These are phyloP conservation scores for Oscheius myriophilus DNA, from an alignment of 2,888 invertebrate species.

Conservation along the genomic window DNA sequence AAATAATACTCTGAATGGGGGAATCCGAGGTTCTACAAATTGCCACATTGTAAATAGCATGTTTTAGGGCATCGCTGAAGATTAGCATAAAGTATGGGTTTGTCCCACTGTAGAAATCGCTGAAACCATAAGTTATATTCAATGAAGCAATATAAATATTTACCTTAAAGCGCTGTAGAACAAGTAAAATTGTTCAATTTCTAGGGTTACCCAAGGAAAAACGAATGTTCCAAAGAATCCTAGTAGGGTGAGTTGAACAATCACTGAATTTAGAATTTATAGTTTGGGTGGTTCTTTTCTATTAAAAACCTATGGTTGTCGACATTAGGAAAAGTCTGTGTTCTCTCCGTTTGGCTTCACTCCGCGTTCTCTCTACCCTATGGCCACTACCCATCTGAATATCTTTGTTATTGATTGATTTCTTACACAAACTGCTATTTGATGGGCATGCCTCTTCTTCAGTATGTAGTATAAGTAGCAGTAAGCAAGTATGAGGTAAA, in stretches of 20 bases:
- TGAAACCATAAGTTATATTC: conserved; percentile 2
- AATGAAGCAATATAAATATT: neutral
- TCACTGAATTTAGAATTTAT: conserved; percentile 13
- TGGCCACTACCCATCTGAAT: neutral
- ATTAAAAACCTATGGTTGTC: conserved; percentile 5
- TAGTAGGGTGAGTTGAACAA: conserved; percentile 20
- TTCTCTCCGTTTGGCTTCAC: conserved; percentile 18
- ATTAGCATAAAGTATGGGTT: conserved; percentile 25
- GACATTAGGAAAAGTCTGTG: conserved; percentile 22
- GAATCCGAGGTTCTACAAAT: neutral
- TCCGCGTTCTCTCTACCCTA: neutral
- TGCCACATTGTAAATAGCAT: conserved; percentile 7
- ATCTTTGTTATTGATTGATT: neutral
- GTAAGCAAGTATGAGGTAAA: conserved; percentile 27
- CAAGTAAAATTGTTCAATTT: conserved; percentile 30
- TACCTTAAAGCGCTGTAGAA: conserved; percentile 32
- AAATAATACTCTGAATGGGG: conserved; percentile 6
- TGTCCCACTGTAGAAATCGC: conserved; percentile 28
- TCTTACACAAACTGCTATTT: conserved; percentile 3
- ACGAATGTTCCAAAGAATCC: conserved; percentile 14
- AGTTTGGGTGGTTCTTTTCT: neutral
- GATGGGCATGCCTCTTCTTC: conserved; percentile 9
- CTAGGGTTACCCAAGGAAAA: conserved; percentile 5
- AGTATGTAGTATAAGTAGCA: conserved; percentile 12
- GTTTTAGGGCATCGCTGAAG: conserved; percentile 28